phyloP scores from a whole-genome alignment of 92 coral and sea anemone genomes.

The Paragorgia papillata region DNA sequence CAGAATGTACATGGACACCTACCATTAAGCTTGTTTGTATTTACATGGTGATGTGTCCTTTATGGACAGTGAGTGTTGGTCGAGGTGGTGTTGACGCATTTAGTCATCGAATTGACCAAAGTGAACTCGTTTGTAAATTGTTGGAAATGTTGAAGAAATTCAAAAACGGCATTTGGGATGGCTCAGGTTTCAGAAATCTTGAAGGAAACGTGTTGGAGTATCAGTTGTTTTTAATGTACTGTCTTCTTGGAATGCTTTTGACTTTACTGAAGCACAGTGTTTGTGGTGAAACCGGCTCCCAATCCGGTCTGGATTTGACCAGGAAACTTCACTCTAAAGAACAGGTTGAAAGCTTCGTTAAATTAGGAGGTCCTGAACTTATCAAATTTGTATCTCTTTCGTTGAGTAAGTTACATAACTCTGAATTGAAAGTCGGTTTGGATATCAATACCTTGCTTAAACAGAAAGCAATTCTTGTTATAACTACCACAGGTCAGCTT shows the following conservation, averaged over 20 bases:
- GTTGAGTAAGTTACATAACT: not conserved
- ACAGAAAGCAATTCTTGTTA: not conserved
- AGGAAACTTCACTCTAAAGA: slow-evolving; percentile 27
- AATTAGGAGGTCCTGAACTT: slow-evolving; percentile 1
- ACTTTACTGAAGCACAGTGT: slow-evolving; percentile 11
- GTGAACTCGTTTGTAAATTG: slow-evolving; percentile 19
- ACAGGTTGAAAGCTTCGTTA: slow-evolving; percentile 6
- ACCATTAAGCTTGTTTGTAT: slow-evolving; percentile 17
- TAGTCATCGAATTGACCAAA: slow-evolving; percentile 6
- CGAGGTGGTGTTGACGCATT: not conserved
- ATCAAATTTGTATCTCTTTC: slow-evolving; percentile 5
- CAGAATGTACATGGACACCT: slow-evolving; percentile 29
- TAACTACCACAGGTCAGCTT: slow-evolving; percentile 20
- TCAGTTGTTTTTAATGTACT: slow-evolving; percentile 9
- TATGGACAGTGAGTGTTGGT: not conserved
- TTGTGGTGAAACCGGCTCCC: not conserved
- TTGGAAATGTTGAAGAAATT: not conserved
- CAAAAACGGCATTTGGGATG: slow-evolving; percentile 8
- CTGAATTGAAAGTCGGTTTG: not conserved
- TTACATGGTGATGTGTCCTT: slow-evolving; percentile 5
- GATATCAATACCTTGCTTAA: slow-evolving; percentile 1
- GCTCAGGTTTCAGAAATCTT: not conserved
- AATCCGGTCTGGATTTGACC: slow-evolving; percentile 28
- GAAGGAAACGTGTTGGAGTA: not conserved
- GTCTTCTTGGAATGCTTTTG: slow-evolving; percentile 5